Evolutionary conservation across 2,113 vertebrate genomes (phyloP).

Genomic region (Melanotaenia duboulayi): DNA sequence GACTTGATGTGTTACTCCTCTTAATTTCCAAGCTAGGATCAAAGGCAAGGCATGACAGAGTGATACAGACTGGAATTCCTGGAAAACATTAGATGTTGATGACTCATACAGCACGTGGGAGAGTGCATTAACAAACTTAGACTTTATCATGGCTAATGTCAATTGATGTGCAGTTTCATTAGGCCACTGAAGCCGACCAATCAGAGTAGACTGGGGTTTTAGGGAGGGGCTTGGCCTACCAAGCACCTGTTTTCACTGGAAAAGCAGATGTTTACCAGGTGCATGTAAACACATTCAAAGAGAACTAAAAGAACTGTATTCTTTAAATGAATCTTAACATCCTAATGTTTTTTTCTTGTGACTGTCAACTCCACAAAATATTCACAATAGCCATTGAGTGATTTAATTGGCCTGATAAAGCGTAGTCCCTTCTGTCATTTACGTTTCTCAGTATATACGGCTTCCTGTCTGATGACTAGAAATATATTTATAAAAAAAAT

Average conservation of each 20-base stretch:
- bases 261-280: not conserved
- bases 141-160: too few species aligned
- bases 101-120: too few species aligned
- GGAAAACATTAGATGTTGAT: too few species aligned
- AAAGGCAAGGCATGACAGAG: too few species aligned
- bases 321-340: not conserved
- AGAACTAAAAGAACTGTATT: not conserved
- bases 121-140: not conserved
- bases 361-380: not conserved
- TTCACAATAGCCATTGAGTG: slow-evolving; percentile 3
- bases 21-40: too few species aligned
- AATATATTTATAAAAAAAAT: not conserved
- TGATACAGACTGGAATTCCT: too few species aligned
- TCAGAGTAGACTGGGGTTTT: too few species aligned
- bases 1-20: too few species aligned
- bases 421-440: not conserved
- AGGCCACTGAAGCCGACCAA: too few species aligned
- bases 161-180: too few species aligned
- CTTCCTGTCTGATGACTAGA: not conserved
- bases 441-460: slow-evolving; percentile 8
- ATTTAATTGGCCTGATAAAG: not conserved
- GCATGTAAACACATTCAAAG: slow-evolving; percentile 14
- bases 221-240: too few species aligned
- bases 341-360: not conserved
- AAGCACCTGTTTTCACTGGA: not conserved